Base-by-base conservation (phyloP, 2,113 vertebrate genomes). In the Isichthys henryi region DNA sequence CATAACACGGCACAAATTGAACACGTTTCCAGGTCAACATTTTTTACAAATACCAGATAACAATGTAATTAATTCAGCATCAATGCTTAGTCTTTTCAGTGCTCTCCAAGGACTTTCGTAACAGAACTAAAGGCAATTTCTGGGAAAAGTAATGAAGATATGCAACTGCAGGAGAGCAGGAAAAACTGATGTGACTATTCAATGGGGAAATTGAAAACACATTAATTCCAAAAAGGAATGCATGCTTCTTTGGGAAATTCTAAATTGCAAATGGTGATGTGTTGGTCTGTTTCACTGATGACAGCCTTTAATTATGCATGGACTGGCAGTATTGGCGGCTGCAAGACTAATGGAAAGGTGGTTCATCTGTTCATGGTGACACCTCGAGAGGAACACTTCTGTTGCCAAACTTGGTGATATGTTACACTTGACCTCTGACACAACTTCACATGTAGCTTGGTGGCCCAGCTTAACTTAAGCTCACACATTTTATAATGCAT, bases 1-100 rank as follows among this genome's bases (percentile, higher is more conserved):
- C 49, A 35, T 49, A 86, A 52, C 46, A 86, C 15, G n/a, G 27
- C 23, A 46, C 85, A 86, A 86, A 86, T 86, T 52, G 85, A 86
- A 35, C 85, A 52, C 11, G 48, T 86, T 86, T 52, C 49, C 49
- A 86, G 85, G 85, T 86, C 85, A 86, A 31, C 49, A 31, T 52
- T 86, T 84, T 86, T 49, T 35, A 35, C 85, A 49, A 86, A 52
- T 86, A 52, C n/a, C 43, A 86, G 48, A 86, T 52, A 86, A 86
- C 82, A 84, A 48, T 52, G 85, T 52, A 86, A 52, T 52, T 52
- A 52, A 49, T 53, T 52, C 39, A 86, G 27, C 46, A 35, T 52
- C 45, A 19, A 13, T 52, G 46, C 49, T 45, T 19, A n/a, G 43
- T 86, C 13, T 46, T 35, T 52, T 27, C 82, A 84, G 0, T 11